Conservation (phyloP, 2,888 invertebrate species). For the Harmothoe impar region DNA sequence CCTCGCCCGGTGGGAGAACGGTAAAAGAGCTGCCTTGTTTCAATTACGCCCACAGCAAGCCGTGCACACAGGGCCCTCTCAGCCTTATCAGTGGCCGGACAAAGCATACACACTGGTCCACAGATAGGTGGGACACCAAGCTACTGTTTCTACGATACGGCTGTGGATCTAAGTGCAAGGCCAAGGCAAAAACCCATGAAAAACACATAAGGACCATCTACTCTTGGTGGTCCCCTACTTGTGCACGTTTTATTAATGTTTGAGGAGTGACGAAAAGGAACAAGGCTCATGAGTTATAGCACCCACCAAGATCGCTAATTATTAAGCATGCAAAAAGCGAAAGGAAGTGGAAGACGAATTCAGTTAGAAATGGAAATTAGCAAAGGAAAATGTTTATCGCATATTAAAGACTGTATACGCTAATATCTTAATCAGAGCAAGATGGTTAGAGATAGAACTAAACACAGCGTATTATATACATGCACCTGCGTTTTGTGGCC, state of each 20-base stretch:
- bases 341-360: neutral
- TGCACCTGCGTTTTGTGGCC: too few relatives aligned
- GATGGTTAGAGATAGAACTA: too few relatives aligned
- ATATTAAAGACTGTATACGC: too few relatives aligned
- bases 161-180: constrained; percentile 31
- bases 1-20: neutral
- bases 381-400: neutral
- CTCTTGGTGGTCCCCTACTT: neutral
- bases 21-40: constrained; percentile 47
- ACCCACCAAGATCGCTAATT: constrained; percentile 2
- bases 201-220: constrained; percentile 39
- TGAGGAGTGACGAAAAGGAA: constrained; percentile 28
- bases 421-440: too few relatives aligned
- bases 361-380: neutral
- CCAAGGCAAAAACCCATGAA: constrained; percentile 35
- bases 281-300: constrained; percentile 11
- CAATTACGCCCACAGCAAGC: constrained; percentile 45
- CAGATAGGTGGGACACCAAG: constrained; percentile 18
- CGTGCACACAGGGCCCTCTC: constrained; percentile 38
- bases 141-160: constrained; percentile 44
- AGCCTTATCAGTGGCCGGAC: constrained; percentile 16
- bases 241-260: constrained; percentile 30
- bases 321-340: neutral
- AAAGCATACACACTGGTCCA: constrained; percentile 27
- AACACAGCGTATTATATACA: too few relatives aligned